A percentile compares a stretch with the other conserved stretches of the same genome.
Evolutionary conservation across 1,140 invertebrate genomes (phyloP).

Genomic region (Drosophila bocqueti): DNA sequence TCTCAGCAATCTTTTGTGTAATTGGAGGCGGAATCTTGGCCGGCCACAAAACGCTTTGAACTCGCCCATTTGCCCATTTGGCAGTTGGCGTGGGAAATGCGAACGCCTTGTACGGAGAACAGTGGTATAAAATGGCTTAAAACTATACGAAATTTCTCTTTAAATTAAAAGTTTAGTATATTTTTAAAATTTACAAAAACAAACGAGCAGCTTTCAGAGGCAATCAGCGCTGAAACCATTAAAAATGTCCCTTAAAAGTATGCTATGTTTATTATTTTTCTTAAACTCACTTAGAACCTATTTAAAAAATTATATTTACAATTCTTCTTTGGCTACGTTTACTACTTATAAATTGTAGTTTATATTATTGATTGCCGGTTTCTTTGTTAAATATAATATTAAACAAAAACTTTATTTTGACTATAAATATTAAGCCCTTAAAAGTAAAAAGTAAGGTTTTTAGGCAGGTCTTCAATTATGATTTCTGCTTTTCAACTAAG

Average conservation of each 20-base stretch:
- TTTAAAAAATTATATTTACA: background rate
- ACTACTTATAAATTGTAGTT: background rate
- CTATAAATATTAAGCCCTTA: too few species aligned
- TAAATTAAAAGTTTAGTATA: too few species aligned
- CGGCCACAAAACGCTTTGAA: conserved; percentile 75
- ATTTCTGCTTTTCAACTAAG: background rate
- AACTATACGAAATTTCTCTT: background rate
- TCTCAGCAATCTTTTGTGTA: conserved; percentile 80
- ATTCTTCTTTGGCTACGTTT: background rate
- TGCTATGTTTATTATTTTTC: background rate
- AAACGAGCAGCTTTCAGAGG: background rate
- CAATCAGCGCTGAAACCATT: background rate
- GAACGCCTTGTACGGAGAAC: conserved; percentile 33
- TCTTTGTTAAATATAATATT: too few species aligned
- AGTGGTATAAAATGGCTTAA: conserved; percentile 4
- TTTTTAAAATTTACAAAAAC: too few species aligned
- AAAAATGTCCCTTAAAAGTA: too few species aligned
- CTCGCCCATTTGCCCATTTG: conserved; percentile 58
- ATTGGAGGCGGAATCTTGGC: conserved; percentile 74
- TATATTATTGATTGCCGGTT: too few species aligned
- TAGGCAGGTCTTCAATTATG: too few species aligned
- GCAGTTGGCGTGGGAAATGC: conserved; percentile 74
- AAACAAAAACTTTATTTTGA: too few species aligned
- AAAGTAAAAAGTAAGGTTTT: too few species aligned
- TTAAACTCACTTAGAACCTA: background rate